Percentiles rank a stretch among this genome's conserved stretches.
Evolutionary conservation across 2,888 invertebrate genomes (phyloP).

Genomic region (Dryomyza anilis): DNA sequence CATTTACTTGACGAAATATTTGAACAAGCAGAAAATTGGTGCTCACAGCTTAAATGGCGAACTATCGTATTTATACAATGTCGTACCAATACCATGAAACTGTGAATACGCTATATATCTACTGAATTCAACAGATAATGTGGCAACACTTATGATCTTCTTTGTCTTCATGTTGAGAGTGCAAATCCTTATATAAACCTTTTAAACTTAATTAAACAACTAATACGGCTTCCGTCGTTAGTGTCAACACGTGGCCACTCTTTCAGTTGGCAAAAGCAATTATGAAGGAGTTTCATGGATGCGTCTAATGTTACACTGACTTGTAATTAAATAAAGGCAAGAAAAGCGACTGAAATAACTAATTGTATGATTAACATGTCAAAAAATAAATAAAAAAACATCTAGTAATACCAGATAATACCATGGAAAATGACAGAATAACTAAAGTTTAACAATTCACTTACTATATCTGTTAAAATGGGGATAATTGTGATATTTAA

Average conservation of each 20-base stretch:
- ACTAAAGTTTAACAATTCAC: not conserved
- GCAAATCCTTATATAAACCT: not conserved
- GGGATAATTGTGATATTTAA: too few relatives aligned
- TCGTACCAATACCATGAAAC: too few relatives aligned
- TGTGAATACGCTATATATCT: too few relatives aligned
- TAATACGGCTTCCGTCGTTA: not conserved
- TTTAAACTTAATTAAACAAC: not conserved
- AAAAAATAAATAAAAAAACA: too few relatives aligned
- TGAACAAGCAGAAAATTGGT: too few relatives aligned
- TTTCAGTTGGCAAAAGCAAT: not conserved
- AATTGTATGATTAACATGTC: too few relatives aligned
- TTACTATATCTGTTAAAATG: not conserved
- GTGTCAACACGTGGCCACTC: not conserved
- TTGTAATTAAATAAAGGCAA: not conserved
- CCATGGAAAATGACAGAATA: not conserved
- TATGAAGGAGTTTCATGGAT: not conserved
- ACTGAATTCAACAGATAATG: too few relatives aligned
- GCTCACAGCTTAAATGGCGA: too few relatives aligned
- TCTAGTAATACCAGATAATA: not conserved
- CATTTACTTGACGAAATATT: too few relatives aligned
- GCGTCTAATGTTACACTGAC: not conserved
- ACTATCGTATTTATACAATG: too few relatives aligned
- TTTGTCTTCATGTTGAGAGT: too few relatives aligned
- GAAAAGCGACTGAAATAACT: not conserved
- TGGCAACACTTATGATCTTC: too few relatives aligned